Evolutionary conservation across 2,888 invertebrate genomes (phyloP), one percentile per base, ranked within the genome.

Genomic region (Sycophila texana): DNA sequence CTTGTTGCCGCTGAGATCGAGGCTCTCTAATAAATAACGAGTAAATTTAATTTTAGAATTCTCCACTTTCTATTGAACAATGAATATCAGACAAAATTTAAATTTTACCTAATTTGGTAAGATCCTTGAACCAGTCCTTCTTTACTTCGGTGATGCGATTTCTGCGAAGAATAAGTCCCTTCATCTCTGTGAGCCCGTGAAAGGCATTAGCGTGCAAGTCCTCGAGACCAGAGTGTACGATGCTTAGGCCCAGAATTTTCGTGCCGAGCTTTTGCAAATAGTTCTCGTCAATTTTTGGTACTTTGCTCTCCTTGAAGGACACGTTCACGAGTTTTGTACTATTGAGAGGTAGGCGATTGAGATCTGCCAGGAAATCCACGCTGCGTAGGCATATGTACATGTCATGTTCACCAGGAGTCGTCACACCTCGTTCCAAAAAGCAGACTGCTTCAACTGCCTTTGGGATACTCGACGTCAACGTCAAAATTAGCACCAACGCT

Each of bases 111-210:
- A 83, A 58, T 57, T 81, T 80, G 0, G 47, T 58, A 12, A 83
- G 80, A 65, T 80, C 80, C 71, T 73, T 77, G 77, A 83, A 82
- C 83, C 83, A 83, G 12, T 30, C 30, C 18, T 76, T 74, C 20
- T 79, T 82, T 13, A 83, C 77, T 2, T n/a, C 63, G 13, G 67
- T 20, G n/a, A 83, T 57, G 1, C 70, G 70, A 66, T 81, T 81
- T 1, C 76, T 65, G 18, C 76, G 73, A 7, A 83, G 60, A n/a
- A 75, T 74, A 2, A 83, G 80, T 0, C 68, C 79, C 53, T 74
- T 72, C 14, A 83, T 72, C 26, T 83, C 76, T 47, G 71, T 47
- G 4, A 83, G 77, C 12, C 81, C 82, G 1, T 30, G n/a, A 63
- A 83, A 83, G 0, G 82, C 79, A 7, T 80, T 65, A 13, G 77